phyloP scores from a whole-genome alignment of 2,888 invertebrate species.

The Calliopum simillimum region DNA sequence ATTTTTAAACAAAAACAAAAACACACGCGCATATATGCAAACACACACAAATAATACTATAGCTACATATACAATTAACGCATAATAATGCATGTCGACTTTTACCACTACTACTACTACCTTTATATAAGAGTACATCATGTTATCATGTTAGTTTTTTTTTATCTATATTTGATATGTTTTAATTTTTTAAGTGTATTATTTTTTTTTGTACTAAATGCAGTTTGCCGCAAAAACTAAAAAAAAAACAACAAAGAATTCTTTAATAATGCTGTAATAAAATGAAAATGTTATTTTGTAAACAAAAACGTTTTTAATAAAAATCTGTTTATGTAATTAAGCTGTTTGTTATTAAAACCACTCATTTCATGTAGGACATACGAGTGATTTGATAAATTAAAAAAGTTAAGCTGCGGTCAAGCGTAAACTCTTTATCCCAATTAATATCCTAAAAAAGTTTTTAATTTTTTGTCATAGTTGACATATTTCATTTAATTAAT shows the following conservation, averaged over 20 bases:
- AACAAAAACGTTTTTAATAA: constrained; percentile 32
- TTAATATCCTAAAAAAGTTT: too few species aligned
- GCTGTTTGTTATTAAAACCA: neutral
- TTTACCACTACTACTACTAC: constrained; percentile 12
- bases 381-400: too few species aligned
- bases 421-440: too few species aligned
- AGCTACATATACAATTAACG: constrained; percentile 18
- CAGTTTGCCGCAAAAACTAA: constrained; percentile 15
- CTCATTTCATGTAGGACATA: neutral
- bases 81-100: constrained; percentile 21
- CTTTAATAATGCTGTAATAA: constrained; percentile 13
- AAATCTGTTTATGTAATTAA: constrained; percentile 31
- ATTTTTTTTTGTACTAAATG: constrained; percentile 11
- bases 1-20: neutral
- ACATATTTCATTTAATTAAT: too few species aligned
- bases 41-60: neutral
- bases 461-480: too few species aligned
- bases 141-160: constrained; percentile 21
- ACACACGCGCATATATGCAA: constrained; percentile 5
- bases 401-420: too few species aligned
- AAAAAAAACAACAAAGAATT: constrained; percentile 1
- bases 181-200: constrained; percentile 28
- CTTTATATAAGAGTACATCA: too few species aligned
- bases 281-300: constrained; percentile 32
- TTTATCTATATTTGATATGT: constrained; percentile 21